Conservation (phyloP, 2,113 vertebrate genomes). For the Pomatorhinus ruficollis region DNA sequence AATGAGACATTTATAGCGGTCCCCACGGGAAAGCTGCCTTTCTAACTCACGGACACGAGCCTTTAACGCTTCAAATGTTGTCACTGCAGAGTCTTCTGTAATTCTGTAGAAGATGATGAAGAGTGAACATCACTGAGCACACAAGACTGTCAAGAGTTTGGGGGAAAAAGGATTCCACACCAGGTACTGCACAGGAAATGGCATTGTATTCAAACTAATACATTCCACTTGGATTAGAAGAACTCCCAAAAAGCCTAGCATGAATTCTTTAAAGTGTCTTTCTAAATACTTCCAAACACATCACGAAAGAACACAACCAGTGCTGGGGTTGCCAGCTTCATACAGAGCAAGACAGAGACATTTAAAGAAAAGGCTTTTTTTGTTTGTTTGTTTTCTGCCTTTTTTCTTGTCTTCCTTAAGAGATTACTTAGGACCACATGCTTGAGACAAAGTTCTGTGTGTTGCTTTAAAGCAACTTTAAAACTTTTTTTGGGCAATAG, state of each 20-base stretch:
- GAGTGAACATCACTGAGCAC: constrained; percentile 11
- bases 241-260: not conserved
- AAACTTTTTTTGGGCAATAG: not conserved
- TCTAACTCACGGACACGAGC: constrained; percentile 98
- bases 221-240: not conserved
- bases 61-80: constrained; percentile 98
- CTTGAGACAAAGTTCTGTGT: not conserved
- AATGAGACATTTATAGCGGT: constrained; percentile 99
- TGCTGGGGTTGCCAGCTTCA: not conserved
- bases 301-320: not conserved
- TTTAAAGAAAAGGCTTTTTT: not conserved
- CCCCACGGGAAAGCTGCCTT: constrained; percentile 95
- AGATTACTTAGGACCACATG: not conserved
- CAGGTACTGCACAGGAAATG: not conserved
- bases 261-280: not conserved
- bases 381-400: not conserved
- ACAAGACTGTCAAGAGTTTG: not conserved
- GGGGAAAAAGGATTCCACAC: not conserved
- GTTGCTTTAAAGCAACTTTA: not conserved
- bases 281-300: not conserved
- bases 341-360: not conserved
- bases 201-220: not conserved
- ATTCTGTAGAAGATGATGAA: constrained; percentile 80
- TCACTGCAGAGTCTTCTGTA: constrained; percentile 95
- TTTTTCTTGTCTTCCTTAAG: not conserved